A percentile compares a stretch with the other conserved stretches of the same genome.
phyloP scores from a whole-genome alignment of 1,140 invertebrate species.

The Lucilia cuprina region DNA sequence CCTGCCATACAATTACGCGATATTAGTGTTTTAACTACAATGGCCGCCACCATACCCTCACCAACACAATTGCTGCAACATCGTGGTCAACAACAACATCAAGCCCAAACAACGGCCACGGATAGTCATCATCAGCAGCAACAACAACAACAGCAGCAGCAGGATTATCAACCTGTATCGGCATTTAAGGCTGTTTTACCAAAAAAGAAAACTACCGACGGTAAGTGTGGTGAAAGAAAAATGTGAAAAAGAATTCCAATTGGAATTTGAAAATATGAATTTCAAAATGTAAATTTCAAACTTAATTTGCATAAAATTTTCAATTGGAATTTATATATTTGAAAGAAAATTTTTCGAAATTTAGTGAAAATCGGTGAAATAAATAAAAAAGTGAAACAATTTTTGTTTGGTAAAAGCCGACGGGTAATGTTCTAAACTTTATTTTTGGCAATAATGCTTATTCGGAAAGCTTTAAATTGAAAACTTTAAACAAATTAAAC shows the following conservation, averaged over 20 bases:
- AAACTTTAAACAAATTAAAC: too few relatives aligned
- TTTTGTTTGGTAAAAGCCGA: too few relatives aligned
- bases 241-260: not conserved
- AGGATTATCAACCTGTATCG: constrained; percentile 57
- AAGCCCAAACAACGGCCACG: constrained; percentile 40
- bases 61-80: constrained; percentile 57
- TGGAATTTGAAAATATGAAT: too few relatives aligned
- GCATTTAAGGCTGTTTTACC: constrained; percentile 59
- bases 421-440: too few relatives aligned
- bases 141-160: constrained; percentile 26
- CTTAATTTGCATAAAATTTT: too few relatives aligned
- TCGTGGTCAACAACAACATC: constrained; percentile 51
- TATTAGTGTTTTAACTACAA: constrained; percentile 53
- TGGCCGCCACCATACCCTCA: constrained; percentile 56
- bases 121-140: constrained; percentile 39
- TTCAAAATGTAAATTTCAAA: too few relatives aligned
- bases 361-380: too few relatives aligned
- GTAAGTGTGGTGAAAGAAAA: constrained; percentile 45
- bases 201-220: constrained; percentile 56
- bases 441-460: too few relatives aligned
- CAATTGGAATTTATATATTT: too few relatives aligned
- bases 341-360: too few relatives aligned
- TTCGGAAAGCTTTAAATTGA: too few relatives aligned
- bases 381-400: too few relatives aligned
- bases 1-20: constrained; percentile 54